Evolutionary conservation across 2,797 vertebrate genomes (phyloP), one percentile per base, ranked within the genome.

Genomic region (Sciurus vulgaris): DNA sequence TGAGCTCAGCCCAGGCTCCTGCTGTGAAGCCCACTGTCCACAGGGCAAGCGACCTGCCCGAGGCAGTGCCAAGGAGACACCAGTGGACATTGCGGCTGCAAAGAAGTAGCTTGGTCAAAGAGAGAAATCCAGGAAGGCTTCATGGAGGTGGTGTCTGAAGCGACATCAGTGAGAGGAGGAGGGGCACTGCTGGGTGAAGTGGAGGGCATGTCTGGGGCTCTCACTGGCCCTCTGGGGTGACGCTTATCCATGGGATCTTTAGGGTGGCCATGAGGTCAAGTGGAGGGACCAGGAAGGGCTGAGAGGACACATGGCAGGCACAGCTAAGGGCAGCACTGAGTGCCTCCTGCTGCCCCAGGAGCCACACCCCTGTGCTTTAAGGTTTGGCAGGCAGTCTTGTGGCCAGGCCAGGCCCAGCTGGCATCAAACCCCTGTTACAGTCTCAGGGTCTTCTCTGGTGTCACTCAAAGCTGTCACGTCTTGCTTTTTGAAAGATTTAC

Each of bases 101-200:
- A 14, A 44, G 9, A 24, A 94, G 44, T 26, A 69, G 15, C 61
- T 73, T 77, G 51, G 77, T n/a, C 20, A 41, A 54, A 49, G 41
- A 73, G 63, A 83, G 63, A 88, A 93, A 82, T 65, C 73, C 33
- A 78, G 91, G 73, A 41, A 65, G 86, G 79, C 85, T 78, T 81
- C 30, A 3, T 12, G 38, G 91, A 90, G 12, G 35, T 0, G 2
- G 47, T 33, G 56, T 67, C 9, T 28, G n/a, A 86, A 54, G 9
- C 74, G 35, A 6, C 2, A 2, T 83, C 47, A 35, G 22, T n/a
- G 33, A n/a, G 15, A 30, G 6, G 38, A 61, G 14, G 47, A 67
- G 44, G 47, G 47, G 70, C 18, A n/a, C 0, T 20, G 15, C 4
- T 61, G 49, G 15, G 56, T 12, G 38, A n/a, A 8, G 74, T 4